phyloP scores from a whole-genome alignment of 2,113 vertebrate species.

The Serinus canaria region DNA sequence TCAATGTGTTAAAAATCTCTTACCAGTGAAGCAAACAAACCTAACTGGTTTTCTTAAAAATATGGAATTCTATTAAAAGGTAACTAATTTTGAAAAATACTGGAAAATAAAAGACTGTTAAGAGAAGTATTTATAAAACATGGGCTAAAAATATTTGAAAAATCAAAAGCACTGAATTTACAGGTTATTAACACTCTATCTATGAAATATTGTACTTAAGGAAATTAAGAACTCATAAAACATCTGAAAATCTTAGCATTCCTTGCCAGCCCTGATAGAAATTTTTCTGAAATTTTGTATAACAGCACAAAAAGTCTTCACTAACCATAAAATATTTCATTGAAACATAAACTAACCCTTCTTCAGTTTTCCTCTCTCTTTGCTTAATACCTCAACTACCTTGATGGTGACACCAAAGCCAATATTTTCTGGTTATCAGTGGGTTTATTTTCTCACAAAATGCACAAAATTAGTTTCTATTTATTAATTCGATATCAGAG shows the following conservation, averaged over 20 bases:
- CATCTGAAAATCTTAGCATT: neutral
- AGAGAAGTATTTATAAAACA: neutral
- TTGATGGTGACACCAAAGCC: neutral
- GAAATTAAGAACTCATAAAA: neutral
- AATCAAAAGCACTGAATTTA: neutral
- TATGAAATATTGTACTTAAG: neutral
- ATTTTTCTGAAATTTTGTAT: neutral
- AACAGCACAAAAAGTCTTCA: neutral
- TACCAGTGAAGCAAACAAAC: neutral
- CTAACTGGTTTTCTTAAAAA: neutral
- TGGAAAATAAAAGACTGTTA: no score
- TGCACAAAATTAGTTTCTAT: neutral
- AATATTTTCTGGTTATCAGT: neutral
- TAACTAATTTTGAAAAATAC: neutral
- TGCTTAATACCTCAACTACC: neutral
- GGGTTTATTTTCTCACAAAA: neutral
- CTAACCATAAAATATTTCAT: neutral
- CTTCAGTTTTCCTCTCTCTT: neutral
- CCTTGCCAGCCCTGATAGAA: neutral
- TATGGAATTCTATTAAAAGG: neutral
- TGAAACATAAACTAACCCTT: neutral
- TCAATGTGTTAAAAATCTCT: neutral
- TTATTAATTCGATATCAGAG: slow-evolving; percentile 17
- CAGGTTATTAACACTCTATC: neutral
- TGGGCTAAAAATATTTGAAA: neutral